phyloP scores from a whole-genome alignment of 2,797 vertebrate species.

The Echiichthys vipera region DNA sequence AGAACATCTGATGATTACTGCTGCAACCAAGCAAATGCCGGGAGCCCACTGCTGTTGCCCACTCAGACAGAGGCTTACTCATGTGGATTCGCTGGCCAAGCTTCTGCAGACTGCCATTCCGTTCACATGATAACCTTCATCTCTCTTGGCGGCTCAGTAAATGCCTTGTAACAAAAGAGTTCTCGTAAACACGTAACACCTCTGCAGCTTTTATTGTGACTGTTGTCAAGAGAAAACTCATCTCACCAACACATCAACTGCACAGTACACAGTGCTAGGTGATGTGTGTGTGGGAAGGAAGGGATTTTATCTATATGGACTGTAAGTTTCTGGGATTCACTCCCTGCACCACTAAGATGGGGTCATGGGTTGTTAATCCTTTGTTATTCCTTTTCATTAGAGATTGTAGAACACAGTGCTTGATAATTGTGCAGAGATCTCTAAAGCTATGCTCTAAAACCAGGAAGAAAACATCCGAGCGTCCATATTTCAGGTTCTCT shows the following conservation, averaged over 20 bases:
- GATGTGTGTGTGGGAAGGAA: constrained; percentile 15
- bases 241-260: constrained; percentile 5
- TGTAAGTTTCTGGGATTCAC: constrained; percentile 24
- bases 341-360: constrained; percentile 14
- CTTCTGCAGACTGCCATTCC: constrained; percentile 62
- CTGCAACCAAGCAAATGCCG: constrained; percentile 65
- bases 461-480: background rate
- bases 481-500: background rate
- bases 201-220: constrained; percentile 41
- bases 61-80: constrained; percentile 74
- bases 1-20: constrained; percentile 74
- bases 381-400: constrained; percentile 27
- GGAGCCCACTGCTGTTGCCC: constrained; percentile 65
- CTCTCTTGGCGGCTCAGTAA: constrained; percentile 40
- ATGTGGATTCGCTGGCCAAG: constrained; percentile 63
- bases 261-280: background rate
- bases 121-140: constrained; percentile 72
- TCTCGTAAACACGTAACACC: constrained; percentile 41
- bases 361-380: constrained; percentile 15
- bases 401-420: background rate
- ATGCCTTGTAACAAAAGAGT: constrained; percentile 51
- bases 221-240: constrained; percentile 29
- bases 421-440: constrained; percentile 8
- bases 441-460: background rate
- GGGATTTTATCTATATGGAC: constrained; percentile 26